These are phyloP conservation scores for Xiphophorus birchmanni DNA, from an alignment of 2,797 vertebrate species.

Conservation along the genomic window DNA sequence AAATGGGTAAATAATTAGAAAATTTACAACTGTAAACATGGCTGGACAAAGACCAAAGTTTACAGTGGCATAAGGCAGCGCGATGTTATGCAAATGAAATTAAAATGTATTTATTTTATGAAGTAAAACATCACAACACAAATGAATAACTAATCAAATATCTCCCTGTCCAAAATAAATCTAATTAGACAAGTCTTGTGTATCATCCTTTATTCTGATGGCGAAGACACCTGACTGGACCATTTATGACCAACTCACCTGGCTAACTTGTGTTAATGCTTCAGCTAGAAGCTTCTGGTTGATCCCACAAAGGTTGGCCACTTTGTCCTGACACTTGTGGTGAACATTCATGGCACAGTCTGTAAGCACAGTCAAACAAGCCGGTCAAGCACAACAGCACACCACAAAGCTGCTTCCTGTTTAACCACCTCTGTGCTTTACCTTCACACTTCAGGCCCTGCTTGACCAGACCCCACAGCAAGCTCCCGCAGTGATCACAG, in stretches of 20 bases:
- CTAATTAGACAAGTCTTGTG: slow-evolving; percentile 4
- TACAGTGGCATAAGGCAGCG: no score
- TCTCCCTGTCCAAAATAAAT: neutral
- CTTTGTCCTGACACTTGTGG: slow-evolving; percentile 97
- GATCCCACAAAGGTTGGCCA: slow-evolving; percentile 98
- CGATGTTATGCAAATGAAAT: neutral
- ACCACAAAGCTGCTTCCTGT: neutral
- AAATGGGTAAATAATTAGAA: neutral
- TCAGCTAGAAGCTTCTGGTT: slow-evolving; percentile 98
- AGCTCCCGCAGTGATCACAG: slow-evolving; percentile 98
- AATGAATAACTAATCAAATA: neutral
- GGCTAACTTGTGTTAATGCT: slow-evolving; percentile 94
- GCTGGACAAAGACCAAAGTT: neutral
- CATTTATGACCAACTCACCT: slow-evolving; percentile 75
- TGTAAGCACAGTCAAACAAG: slow-evolving; percentile 54
- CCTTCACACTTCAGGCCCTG: slow-evolving; percentile 98
- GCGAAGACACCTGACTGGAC: slow-evolving; percentile 1
- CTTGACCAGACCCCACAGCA: slow-evolving; percentile 97
- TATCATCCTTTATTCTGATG: neutral
- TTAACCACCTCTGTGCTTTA: slow-evolving; percentile 52
- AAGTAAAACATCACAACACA: neutral
- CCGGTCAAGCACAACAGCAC: slow-evolving; percentile 4
- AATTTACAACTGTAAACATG: neutral
- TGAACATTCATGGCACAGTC: slow-evolving; percentile 98
- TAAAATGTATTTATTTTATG: neutral